phyloP scores from a whole-genome alignment of 2,888 invertebrate genomes.

The Apeira syringaria region DNA sequence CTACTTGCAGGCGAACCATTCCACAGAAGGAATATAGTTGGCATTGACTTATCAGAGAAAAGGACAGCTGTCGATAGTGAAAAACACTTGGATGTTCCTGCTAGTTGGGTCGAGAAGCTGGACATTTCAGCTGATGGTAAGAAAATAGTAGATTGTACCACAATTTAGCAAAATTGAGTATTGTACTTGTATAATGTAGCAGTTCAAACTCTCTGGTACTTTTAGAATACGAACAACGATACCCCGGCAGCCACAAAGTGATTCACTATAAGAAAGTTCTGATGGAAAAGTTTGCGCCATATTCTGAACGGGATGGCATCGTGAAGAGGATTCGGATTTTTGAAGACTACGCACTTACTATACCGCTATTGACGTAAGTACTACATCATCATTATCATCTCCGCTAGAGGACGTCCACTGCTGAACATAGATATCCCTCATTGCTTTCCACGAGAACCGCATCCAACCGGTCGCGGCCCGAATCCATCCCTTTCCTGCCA shows the following conservation, averaged over 20 bases:
- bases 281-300: constrained; percentile 91
- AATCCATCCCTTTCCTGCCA: too few species aligned
- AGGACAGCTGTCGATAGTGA: constrained; percentile 77
- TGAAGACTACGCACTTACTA: constrained; percentile 83
- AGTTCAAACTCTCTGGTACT: neutral
- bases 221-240: constrained; percentile 86
- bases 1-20: constrained; percentile 88
- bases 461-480: too few species aligned
- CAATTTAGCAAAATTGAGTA: too few species aligned
- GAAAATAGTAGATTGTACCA: neutral
- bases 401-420: too few species aligned
- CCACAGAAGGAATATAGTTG: constrained; percentile 74
- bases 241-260: constrained; percentile 88
- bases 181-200: too few species aligned
- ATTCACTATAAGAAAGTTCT: constrained; percentile 89
- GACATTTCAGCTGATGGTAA: constrained; percentile 83
- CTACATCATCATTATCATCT: too few species aligned
- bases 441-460: too few species aligned
- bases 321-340: constrained; percentile 85
- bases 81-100: constrained; percentile 90
- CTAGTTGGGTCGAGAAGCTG: constrained; percentile 89
- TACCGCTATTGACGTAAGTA: constrained; percentile 61
- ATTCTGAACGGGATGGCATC: constrained; percentile 89
- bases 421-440: too few species aligned
- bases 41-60: constrained; percentile 68